Percentiles rank a stretch among this genome's conserved stretches.
phyloP scores from a whole-genome alignment of 1,140 invertebrate species.

The Zophobas atratus region DNA sequence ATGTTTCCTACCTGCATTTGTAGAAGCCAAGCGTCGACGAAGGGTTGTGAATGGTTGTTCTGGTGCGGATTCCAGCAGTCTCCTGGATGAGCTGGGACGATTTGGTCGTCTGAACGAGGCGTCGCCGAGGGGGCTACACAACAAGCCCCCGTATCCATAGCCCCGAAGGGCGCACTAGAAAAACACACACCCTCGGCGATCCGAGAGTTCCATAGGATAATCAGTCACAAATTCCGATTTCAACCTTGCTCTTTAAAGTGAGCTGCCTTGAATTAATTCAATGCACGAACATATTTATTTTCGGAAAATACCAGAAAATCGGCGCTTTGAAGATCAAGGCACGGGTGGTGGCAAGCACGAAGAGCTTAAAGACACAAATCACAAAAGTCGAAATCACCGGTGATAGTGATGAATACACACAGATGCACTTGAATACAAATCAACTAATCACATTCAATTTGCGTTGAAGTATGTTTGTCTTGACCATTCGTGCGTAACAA shows the following conservation, averaged over 20 bases:
- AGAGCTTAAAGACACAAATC: slow-evolving; percentile 29
- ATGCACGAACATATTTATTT: slow-evolving; percentile 10
- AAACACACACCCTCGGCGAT: slow-evolving; percentile 49
- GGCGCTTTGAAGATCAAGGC: slow-evolving; percentile 15
- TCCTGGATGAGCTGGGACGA: slow-evolving; percentile 64
- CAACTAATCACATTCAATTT: slow-evolving; percentile 57
- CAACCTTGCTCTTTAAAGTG: slow-evolving; percentile 38
- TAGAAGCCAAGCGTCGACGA: slow-evolving; percentile 64
- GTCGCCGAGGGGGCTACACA: slow-evolving; percentile 64
- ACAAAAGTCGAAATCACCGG: slow-evolving; percentile 52
- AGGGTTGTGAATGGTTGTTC: slow-evolving; percentile 60
- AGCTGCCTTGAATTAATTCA: slow-evolving; percentile 41
- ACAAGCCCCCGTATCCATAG: slow-evolving; percentile 66
- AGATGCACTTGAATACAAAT: slow-evolving; percentile 57
- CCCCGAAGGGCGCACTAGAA: slow-evolving; percentile 57
- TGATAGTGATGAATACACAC: slow-evolving; percentile 52
- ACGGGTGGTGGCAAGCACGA: slow-evolving; percentile 2
- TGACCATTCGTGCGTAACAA: slow-evolving; percentile 57
- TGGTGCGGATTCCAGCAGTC: slow-evolving; percentile 62
- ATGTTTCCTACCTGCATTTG: slow-evolving; percentile 63
- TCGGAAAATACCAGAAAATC: slow-evolving; percentile 16
- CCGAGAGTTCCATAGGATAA: slow-evolving; percentile 29
- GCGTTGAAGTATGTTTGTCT: slow-evolving; percentile 55
- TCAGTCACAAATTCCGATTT: slow-evolving; percentile 1
- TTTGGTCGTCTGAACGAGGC: slow-evolving; percentile 63